Evolutionary conservation across 2,888 invertebrate genomes (phyloP).

Genomic region (Cryptosula pallasiana): DNA sequence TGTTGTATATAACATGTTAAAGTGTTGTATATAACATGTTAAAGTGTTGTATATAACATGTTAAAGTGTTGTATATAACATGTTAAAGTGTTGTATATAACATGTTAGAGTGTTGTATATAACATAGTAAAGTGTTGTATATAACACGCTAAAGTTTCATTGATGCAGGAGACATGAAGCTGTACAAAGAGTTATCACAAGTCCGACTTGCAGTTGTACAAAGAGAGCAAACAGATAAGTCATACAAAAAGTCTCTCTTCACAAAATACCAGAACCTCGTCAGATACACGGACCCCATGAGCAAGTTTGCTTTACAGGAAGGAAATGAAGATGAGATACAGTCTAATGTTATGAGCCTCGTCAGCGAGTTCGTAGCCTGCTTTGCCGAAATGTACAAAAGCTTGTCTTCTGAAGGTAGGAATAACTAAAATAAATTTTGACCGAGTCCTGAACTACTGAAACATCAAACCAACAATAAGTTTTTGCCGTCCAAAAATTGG

Average conservation of each 20-base stretch:
- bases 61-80: too few species aligned
- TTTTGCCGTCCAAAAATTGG: too few species aligned
- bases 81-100: too few species aligned
- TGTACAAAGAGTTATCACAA: conserved; percentile 11
- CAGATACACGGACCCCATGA: not conserved
- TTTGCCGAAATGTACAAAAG: conserved; percentile 1
- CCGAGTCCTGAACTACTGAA: too few species aligned
- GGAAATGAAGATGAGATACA: conserved; percentile 21
- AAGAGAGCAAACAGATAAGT: conserved; percentile 17
- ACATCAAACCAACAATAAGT: too few species aligned
- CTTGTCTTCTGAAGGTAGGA: conserved; percentile 9
- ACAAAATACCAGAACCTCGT: conserved; percentile 12
- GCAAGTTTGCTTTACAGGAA: not conserved
- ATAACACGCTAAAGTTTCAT: not conserved
- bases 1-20: too few species aligned
- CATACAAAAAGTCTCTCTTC: not conserved
- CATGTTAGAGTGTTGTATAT: too few species aligned
- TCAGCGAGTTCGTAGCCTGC: not conserved
- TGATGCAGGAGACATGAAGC: conserved; percentile 3
- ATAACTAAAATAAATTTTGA: too few species aligned
- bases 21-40: too few species aligned
- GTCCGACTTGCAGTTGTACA: not conserved
- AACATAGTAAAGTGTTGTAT: not conserved
- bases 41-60: too few species aligned
- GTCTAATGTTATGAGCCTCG: conserved; percentile 19